A percentile compares a stretch with the other conserved stretches of the same genome.
Conservation (phyloP, 2,113 vertebrate species). For the Fulmarus glacialis region DNA sequence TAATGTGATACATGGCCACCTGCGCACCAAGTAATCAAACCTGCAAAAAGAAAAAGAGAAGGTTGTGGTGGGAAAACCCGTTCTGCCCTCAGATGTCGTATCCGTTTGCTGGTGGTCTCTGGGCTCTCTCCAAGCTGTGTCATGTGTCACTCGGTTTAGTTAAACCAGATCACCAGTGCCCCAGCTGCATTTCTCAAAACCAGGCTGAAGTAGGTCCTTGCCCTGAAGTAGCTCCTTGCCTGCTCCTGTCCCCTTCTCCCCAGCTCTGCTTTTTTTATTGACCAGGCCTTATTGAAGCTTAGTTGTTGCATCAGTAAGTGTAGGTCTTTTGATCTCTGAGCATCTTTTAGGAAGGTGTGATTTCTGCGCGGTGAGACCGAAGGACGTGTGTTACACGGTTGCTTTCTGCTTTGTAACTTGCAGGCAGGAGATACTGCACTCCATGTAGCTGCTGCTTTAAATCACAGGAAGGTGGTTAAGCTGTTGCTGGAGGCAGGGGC, state of each 20-base stretch:
- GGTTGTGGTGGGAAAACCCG: neutral
- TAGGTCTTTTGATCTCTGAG: neutral
- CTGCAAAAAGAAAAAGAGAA: neutral
- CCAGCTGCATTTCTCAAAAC: neutral
- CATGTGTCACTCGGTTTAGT: neutral
- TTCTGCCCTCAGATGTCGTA: neutral
- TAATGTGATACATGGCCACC: neutral
- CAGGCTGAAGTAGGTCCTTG: neutral
- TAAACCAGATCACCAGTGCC: neutral
- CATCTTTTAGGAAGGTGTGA: neutral
- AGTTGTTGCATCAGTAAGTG: neutral
- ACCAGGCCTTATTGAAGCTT: neutral
- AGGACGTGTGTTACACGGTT: neutral
- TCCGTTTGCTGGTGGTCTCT: neutral
- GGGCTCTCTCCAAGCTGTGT: neutral
- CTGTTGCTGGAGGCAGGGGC: conserved; percentile 92
- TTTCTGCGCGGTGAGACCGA: neutral
- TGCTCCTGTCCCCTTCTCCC: neutral
- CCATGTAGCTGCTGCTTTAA: conserved; percentile 90
- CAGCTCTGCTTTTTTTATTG: neutral
- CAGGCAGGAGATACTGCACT: conserved; percentile 93
- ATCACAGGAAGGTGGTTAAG: conserved; percentile 93
- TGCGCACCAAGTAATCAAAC: neutral
- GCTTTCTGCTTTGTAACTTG: conserved; percentile 51
- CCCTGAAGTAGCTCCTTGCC: neutral